phyloP scores from a whole-genome alignment of 2,113 vertebrate species.

The Pteruthius melanotis region DNA sequence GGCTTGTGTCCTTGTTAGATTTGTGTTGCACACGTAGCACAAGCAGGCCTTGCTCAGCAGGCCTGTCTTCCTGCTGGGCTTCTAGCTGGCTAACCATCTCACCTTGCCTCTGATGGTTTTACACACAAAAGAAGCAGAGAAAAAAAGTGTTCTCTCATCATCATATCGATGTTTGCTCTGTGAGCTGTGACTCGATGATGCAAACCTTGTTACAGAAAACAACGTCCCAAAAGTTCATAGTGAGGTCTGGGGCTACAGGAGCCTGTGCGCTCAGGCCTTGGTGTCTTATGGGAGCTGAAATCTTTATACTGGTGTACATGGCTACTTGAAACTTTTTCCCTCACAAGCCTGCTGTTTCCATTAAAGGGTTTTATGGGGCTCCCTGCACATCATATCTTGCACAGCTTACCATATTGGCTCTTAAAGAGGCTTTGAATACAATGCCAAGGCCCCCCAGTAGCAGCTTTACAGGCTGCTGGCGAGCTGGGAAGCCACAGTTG shows the following conservation, averaged over 20 bases:
- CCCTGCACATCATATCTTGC: constrained; percentile 53
- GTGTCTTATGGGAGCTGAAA: background rate
- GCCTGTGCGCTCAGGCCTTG: background rate
- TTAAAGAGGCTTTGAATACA: constrained; percentile 60
- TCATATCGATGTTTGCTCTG: accelerated
- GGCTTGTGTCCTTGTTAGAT: accelerated
- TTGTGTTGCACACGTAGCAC: accelerated
- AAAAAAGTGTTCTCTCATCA: background rate
- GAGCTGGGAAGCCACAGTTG: background rate
- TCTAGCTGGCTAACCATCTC: background rate
- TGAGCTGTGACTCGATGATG: background rate
- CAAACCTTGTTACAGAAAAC: background rate
- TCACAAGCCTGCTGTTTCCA: constrained; percentile 29
- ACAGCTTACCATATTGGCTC: background rate
- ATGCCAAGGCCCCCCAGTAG: constrained; percentile 65
- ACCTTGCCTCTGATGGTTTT: background rate
- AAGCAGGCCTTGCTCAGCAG: background rate
- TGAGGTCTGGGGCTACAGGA: background rate
- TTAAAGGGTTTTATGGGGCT: constrained; percentile 70
- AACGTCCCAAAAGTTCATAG: accelerated
- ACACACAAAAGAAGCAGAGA: background rate
- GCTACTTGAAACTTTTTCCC: constrained; percentile 28
- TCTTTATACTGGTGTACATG: background rate
- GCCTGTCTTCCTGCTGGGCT: background rate
- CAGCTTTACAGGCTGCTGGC: constrained; percentile 44